These are phyloP conservation scores for Dermolepida albohirtum DNA, from an alignment of 2,888 invertebrate genomes.

Conservation along the genomic window DNA sequence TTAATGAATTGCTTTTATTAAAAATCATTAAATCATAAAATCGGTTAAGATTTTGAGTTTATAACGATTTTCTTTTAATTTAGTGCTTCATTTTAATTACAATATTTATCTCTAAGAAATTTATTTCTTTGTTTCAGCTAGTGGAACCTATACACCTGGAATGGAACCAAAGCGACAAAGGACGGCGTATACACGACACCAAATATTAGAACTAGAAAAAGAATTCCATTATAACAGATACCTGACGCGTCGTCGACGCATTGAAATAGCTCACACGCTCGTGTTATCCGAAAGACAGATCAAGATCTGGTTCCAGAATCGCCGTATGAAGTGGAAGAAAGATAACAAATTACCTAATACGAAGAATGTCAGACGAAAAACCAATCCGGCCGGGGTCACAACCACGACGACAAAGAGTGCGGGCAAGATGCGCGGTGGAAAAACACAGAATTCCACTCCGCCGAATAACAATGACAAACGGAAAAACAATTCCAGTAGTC, in stretches of 20 bases:
- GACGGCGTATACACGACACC: slow-evolving; percentile 97
- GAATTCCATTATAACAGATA: slow-evolving; percentile 99
- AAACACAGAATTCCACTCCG: slow-evolving; percentile 61
- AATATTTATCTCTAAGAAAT: no score
- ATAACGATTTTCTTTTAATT: no score
- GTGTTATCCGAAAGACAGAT: slow-evolving; percentile 92
- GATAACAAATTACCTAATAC: slow-evolving; percentile 91
- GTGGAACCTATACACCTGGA: slow-evolving; percentile 88
- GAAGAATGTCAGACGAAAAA: slow-evolving; percentile 80
- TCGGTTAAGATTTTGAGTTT: no score
- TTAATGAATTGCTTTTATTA: no score
- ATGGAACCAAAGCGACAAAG: slow-evolving; percentile 97
- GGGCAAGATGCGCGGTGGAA: slow-evolving; percentile 63
- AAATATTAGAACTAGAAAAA: slow-evolving; percentile 96
- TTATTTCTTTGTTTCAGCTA: slow-evolving; percentile 75
- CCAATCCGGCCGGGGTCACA: slow-evolving; percentile 78
- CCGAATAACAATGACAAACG: slow-evolving; percentile 75
- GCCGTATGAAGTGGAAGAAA: slow-evolving; percentile 89
- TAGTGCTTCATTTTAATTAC: no score
- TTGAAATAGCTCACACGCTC: slow-evolving; percentile 97
- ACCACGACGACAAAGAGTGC: slow-evolving; percentile 64
- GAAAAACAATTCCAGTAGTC: slow-evolving; percentile 67
- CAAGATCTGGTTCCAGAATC: slow-evolving; percentile 90
- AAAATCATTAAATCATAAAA: no score
- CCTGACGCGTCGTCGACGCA: slow-evolving; percentile 92